Conservation (phyloP, 2,797 vertebrate species). For the Coccyzus lansbergi region DNA sequence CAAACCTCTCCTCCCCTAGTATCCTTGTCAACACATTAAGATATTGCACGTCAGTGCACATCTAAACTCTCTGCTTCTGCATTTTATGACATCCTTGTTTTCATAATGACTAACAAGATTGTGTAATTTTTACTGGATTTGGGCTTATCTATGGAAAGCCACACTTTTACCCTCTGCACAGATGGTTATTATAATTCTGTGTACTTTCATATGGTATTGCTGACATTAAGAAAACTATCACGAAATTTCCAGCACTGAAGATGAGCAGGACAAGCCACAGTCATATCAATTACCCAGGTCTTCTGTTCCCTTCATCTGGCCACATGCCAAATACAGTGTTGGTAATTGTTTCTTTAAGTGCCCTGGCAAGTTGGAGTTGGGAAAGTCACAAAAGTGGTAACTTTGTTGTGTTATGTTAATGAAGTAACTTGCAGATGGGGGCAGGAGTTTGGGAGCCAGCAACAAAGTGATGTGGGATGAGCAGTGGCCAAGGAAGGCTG, state of each 20-base stretch:
- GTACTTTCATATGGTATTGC: neutral
- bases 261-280: neutral
- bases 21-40: neutral
- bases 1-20: neutral
- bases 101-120: neutral
- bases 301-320: neutral
- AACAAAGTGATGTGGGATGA: no score
- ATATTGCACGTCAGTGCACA: neutral
- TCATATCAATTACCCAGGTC: neutral
- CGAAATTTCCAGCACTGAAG: neutral
- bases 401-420: no score
- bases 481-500: no score
- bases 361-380: no score
- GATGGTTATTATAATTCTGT: neutral
- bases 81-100: neutral
- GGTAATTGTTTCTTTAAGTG: no score
- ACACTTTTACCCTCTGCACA: neutral
- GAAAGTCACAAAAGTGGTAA: no score
- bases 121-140: constrained; percentile 14
- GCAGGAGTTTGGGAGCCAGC: no score
- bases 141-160: neutral
- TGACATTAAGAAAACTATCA: neutral
- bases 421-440: no score
- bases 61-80: neutral
- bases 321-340: neutral